These are phyloP conservation scores for Drosophila setosimentum DNA, from an alignment of 2,888 invertebrate genomes.

Conservation along the genomic window DNA sequence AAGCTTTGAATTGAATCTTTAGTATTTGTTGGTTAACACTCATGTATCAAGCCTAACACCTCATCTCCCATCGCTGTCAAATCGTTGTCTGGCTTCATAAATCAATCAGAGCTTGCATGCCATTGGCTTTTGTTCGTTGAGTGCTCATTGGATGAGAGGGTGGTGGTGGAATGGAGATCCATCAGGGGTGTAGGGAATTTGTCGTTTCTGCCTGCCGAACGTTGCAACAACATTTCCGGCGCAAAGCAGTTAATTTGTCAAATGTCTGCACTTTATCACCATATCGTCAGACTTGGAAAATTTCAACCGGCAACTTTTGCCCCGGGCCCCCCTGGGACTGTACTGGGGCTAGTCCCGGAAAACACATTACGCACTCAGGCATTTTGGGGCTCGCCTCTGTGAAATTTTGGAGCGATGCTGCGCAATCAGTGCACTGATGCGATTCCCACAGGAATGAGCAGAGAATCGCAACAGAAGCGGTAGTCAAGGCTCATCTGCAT, in stretches of 20 bases:
- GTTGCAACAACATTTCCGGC: constrained; percentile 74
- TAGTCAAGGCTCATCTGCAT: constrained; percentile 68
- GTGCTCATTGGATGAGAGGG: background rate
- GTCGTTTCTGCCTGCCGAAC: constrained; percentile 49
- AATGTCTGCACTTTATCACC: constrained; percentile 82
- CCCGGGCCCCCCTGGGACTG: constrained; percentile 3
- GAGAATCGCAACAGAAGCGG: constrained; percentile 16
- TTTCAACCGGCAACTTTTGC: background rate
- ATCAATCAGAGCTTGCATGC: constrained; percentile 64
- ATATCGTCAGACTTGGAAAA: constrained; percentile 61
- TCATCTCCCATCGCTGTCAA: constrained; percentile 30
- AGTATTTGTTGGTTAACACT: background rate
- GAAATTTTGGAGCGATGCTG: constrained; percentile 79
- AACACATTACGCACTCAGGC: constrained; percentile 80
- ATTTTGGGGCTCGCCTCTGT: constrained; percentile 69
- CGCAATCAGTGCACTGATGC: constrained; percentile 78
- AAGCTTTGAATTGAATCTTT: constrained; percentile 3
- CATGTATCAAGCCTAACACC: constrained; percentile 46
- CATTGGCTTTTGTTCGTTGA: constrained; percentile 28
- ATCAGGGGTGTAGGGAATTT: constrained; percentile 8
- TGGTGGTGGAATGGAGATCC: background rate
- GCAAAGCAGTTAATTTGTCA: constrained; percentile 81
- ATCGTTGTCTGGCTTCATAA: constrained; percentile 63
- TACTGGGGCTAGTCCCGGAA: constrained; percentile 49
- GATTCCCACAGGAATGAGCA: constrained; percentile 70